Base-by-base conservation (phyloP, 2,797 vertebrate species). In the Pyrrhura leucotis region DNA sequence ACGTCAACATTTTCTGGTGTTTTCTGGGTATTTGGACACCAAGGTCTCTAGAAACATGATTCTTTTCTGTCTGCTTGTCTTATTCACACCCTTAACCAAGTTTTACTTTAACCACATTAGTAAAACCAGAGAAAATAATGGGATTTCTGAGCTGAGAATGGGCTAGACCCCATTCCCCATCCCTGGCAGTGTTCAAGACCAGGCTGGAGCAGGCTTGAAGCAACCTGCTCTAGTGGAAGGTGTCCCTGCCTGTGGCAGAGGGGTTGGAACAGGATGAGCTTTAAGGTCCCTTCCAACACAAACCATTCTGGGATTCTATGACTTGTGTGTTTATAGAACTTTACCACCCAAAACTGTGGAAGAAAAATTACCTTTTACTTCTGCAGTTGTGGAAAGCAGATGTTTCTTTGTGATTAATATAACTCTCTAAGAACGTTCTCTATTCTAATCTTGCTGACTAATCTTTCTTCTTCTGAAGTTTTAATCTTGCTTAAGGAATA, bases 401-500 rank as follows among this genome's bases (percentile, higher is more conserved):
- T 35, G 40, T 75, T 33, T 65, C 26, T 83, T 86, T 31, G 63
- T 23, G 28, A 23, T 61, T 86, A 94, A 79, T 37, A 8, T 4
- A 84, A 69, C 73, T 82, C 76, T 94, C 88, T 35, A 89, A 89
- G 82, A 92, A 88, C 20, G 25, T 56, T 95, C 85, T 81, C 63
- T 81, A 53, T 88, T 93, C 77, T 84, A 89, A 85, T 84, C 91
- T 90, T 95, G 89, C 44, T 71, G 74, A 86, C 67, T 95, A 91
- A 95, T 95, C 86, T 94, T 89, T 93, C 78, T 94, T 83, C 76
- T 95, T 68, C 74, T 71, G 58, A 88, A 90, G 37, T 93, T 89
- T 86, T 95, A 92, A 95, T 87, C 93, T 94, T 71, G 68, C 62
- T 87, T 93, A 82, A 90, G 81, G 58, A 95, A 92, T 88, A 93